A percentile compares a stretch with the other conserved stretches of the same genome.
phyloP scores from a whole-genome alignment of 2,797 vertebrate genomes.

The Gobio occitaniae region DNA sequence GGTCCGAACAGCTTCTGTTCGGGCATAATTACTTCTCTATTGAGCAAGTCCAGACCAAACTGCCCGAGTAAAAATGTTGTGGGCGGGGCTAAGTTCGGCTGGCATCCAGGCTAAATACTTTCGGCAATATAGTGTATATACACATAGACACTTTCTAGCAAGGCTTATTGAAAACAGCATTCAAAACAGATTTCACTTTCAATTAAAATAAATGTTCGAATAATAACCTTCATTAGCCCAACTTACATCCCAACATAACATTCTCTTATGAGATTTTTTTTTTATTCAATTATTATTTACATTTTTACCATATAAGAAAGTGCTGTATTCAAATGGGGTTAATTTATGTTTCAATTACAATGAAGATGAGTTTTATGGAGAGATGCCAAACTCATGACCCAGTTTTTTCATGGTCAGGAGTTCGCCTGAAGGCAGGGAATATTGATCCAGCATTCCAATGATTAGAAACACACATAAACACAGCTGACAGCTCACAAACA shows the following conservation, averaged over 20 bases:
- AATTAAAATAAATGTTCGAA: not conserved
- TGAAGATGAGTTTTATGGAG: constrained; percentile 28
- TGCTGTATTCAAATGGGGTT: not conserved
- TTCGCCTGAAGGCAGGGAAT: constrained; percentile 9
- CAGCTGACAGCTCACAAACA: constrained; percentile 24
- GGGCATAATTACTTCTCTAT: too few species aligned
- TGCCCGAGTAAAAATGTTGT: too few species aligned
- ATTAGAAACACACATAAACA: constrained; percentile 38
- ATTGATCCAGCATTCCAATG: constrained; percentile 38
- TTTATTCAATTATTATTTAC: not conserved
- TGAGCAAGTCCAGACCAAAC: too few species aligned
- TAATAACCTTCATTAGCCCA: not conserved
- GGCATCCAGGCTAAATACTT: too few species aligned
- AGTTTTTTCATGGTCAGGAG: constrained; percentile 39
- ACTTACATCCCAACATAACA: not conserved
- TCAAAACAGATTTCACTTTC: not conserved
- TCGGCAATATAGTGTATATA: too few species aligned
- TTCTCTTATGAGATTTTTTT: not conserved
- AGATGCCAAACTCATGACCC: constrained; percentile 50
- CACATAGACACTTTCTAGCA: too few species aligned
- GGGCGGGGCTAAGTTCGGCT: too few species aligned
- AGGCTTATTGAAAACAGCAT: not conserved
- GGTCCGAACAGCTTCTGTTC: too few species aligned
- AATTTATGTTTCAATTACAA: constrained; percentile 38
- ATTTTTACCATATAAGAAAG: not conserved